These are phyloP conservation scores for Falco rusticolus DNA, from an alignment of 2,797 vertebrate genomes.

Conservation along the genomic window DNA sequence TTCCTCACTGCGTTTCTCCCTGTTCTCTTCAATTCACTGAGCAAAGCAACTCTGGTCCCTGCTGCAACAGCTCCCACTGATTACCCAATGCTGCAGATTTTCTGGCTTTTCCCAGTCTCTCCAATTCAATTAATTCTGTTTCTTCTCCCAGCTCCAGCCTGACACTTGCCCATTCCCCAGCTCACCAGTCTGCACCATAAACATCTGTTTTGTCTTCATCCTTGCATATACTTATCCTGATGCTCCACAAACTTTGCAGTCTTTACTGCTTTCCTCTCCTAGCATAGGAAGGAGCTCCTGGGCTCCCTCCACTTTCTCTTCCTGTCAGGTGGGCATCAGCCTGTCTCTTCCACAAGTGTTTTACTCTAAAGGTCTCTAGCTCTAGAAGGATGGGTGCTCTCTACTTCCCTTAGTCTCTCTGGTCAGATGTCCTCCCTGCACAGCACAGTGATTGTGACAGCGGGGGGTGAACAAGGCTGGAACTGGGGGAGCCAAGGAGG, in stretches of 20 bases:
- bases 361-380: background rate
- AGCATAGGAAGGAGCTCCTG: background rate
- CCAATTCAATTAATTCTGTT: background rate
- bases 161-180: background rate
- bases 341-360: background rate
- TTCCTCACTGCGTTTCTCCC: background rate
- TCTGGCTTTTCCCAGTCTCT: background rate
- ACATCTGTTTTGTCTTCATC: background rate
- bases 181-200: background rate
- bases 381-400: background rate
- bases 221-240: background rate
- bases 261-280: background rate
- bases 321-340: background rate
- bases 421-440: background rate
- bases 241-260: background rate
- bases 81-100: background rate
- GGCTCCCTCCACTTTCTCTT: background rate
- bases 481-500: background rate
- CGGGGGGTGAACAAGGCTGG: background rate
- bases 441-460: background rate
- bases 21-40: background rate
- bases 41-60: background rate
- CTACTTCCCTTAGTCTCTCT: background rate
- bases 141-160: background rate
- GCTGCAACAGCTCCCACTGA: background rate